These are phyloP conservation scores for Melanargia galathea DNA, from an alignment of 2,888 invertebrate genomes.

Conservation along the genomic window DNA sequence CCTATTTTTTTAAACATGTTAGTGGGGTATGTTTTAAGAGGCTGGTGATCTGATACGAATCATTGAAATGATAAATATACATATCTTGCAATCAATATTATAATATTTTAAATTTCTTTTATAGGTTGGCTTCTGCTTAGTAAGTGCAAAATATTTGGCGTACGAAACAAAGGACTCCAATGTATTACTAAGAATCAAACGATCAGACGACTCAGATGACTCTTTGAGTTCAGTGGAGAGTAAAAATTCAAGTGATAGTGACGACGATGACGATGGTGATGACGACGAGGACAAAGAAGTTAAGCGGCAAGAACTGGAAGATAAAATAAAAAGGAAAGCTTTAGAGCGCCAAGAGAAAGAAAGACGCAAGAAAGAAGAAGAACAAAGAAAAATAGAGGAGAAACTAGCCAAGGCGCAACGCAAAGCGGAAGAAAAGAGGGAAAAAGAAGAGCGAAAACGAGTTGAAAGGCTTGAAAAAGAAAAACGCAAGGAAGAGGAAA, in stretches of 20 bases:
- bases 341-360: slow-evolving; percentile 52
- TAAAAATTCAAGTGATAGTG: slow-evolving; percentile 42
- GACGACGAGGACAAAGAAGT: slow-evolving; percentile 43
- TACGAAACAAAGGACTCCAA: slow-evolving; percentile 55
- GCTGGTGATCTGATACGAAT: too few relatives aligned
- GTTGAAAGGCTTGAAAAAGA: slow-evolving; percentile 54
- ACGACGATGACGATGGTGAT: slow-evolving; percentile 44
- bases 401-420: slow-evolving; percentile 49
- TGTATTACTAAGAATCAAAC: slow-evolving; percentile 51
- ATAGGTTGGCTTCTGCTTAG: slow-evolving; percentile 67
- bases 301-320: slow-evolving; percentile 47
- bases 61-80: too few relatives aligned
- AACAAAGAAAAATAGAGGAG: slow-evolving; percentile 50
- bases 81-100: slow-evolving; percentile 18
- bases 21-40: too few relatives aligned
- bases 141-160: slow-evolving; percentile 73
- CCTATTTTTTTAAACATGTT: too few relatives aligned
- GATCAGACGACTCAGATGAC: slow-evolving; percentile 55
- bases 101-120: slow-evolving; percentile 45
- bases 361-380: slow-evolving; percentile 46
- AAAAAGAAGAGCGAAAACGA: slow-evolving; percentile 52
- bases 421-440: slow-evolving; percentile 47
- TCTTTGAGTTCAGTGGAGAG: slow-evolving; percentile 54
- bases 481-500: slow-evolving; percentile 51
- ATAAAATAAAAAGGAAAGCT: slow-evolving; percentile 49